These are phyloP conservation scores for Galeopterus variegatus DNA, from an alignment of 2,113 vertebrate genomes.

Conservation along the genomic window DNA sequence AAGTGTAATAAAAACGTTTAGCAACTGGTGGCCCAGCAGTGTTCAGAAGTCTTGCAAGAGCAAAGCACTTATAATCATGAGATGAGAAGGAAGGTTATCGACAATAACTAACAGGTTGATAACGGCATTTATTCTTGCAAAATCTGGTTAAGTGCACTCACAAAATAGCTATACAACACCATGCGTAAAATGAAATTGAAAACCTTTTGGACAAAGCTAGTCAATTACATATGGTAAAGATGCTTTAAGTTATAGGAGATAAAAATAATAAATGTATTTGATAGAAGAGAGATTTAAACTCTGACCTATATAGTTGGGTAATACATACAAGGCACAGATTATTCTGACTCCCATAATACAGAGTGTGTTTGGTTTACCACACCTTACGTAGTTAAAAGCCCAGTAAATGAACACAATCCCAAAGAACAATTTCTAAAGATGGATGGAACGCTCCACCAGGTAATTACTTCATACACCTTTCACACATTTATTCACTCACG, in stretches of 20 bases:
- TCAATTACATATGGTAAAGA: background rate
- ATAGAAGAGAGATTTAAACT: background rate
- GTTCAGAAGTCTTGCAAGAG: constrained; percentile 49
- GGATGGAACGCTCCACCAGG: rapidly evolving
- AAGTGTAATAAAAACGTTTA: constrained; percentile 77
- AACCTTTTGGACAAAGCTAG: background rate
- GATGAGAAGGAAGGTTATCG: background rate
- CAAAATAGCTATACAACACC: background rate
- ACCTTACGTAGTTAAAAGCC: background rate
- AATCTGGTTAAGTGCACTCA: background rate
- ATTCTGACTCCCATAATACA: background rate
- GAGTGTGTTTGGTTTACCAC: background rate
- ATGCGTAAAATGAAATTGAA: background rate
- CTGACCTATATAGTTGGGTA: background rate
- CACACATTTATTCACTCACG: background rate
- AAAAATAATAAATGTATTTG: background rate
- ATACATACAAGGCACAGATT: background rate
- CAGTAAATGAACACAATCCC: background rate
- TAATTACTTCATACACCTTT: background rate
- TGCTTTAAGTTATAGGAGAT: background rate
- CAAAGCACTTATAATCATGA: background rate
- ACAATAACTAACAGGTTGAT: background rate
- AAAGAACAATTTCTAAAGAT: background rate
- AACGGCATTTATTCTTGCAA: background rate
- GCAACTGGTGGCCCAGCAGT: constrained; percentile 72